Evolutionary conservation across 2,888 invertebrate species (phyloP).

Genomic region (Micoletzkya japonica): DNA sequence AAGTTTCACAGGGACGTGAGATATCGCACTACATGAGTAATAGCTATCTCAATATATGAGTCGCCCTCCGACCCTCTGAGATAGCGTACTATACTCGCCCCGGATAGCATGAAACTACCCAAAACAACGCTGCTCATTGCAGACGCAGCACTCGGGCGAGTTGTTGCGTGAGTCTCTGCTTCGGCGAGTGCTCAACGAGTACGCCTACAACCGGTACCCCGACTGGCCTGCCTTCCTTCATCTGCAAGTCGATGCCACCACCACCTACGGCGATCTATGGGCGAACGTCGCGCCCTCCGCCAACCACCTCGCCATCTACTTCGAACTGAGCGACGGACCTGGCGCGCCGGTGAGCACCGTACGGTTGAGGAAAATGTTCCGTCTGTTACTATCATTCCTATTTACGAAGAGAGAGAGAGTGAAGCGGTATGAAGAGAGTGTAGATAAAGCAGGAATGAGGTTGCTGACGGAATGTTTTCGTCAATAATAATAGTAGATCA

Average conservation of each 20-base stretch:
- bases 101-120: too few relatives aligned
- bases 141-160: conserved; percentile 43
- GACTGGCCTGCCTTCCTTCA: conserved; percentile 61
- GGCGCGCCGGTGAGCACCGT: conserved; percentile 46
- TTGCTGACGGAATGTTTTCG: too few relatives aligned
- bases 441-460: too few relatives aligned
- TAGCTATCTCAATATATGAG: too few relatives aligned
- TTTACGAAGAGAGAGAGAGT: not conserved
- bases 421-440: not conserved
- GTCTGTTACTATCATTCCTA: too few relatives aligned
- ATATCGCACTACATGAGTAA: too few relatives aligned
- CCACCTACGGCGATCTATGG: conserved; percentile 54
- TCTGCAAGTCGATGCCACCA: conserved; percentile 35
- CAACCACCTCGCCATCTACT: conserved; percentile 58
- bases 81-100: too few relatives aligned
- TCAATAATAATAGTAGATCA: not conserved
- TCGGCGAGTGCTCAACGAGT: conserved; percentile 42
- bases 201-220: conserved; percentile 51
- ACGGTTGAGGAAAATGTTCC: too few relatives aligned
- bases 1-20: too few relatives aligned
- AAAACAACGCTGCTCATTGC: too few relatives aligned
- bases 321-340: conserved; percentile 57
- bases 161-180: conserved; percentile 41
- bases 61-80: too few relatives aligned
- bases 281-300: conserved; percentile 49